phyloP scores from a whole-genome alignment of 2,113 vertebrate genomes.

The Myrmecophaga tridactyla region DNA sequence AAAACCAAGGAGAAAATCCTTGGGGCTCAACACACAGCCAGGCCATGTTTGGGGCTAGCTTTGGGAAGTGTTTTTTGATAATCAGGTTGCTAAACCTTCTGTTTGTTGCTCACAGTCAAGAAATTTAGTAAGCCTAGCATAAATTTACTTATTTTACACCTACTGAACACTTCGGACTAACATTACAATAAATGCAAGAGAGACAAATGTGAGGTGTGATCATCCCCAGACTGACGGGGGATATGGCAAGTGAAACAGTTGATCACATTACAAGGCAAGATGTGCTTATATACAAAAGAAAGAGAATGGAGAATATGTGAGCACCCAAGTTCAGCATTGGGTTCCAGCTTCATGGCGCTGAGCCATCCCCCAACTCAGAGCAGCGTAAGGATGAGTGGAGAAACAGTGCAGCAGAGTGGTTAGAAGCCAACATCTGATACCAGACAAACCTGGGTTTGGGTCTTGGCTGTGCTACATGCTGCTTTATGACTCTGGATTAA shows the following conservation, averaged over 20 bases:
- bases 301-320: neutral
- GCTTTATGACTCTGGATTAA: neutral
- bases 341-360: neutral
- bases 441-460: neutral
- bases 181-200: neutral
- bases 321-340: neutral
- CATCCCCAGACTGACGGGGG: neutral
- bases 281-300: neutral
- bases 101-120: neutral
- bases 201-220: neutral
- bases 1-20: neutral
- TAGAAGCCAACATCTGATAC: neutral
- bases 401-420: neutral
- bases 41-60: neutral
- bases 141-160: slow-evolving; percentile 9
- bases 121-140: slow-evolving; percentile 16
- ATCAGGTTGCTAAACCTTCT: slow-evolving; percentile 3
- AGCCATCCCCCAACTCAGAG: neutral
- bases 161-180: neutral
- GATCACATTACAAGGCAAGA: neutral
- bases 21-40: neutral
- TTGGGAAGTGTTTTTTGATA: slow-evolving; percentile 10
- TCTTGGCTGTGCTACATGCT: neutral
- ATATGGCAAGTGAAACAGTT: neutral
- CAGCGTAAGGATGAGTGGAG: neutral